Evolutionary conservation across 2,888 invertebrate genomes (phyloP).

Genomic region (Stenoptilia bipunctidactyla): DNA sequence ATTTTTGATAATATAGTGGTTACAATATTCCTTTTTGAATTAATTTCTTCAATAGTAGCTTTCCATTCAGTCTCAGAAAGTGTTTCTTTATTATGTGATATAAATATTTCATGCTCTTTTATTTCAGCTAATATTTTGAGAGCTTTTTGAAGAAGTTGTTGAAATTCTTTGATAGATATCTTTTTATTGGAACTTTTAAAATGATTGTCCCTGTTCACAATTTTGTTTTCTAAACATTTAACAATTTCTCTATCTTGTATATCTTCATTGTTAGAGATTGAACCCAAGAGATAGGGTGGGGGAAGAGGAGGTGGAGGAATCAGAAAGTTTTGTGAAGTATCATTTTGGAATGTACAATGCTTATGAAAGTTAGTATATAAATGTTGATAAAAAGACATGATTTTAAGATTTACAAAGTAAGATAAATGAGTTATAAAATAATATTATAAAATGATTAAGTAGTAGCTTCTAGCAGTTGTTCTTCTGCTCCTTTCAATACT

Average conservation of each 20-base stretch:
- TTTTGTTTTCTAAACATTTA: conserved; percentile 26
- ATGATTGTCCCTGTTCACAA: conserved; percentile 2
- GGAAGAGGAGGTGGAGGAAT: conserved; percentile 23
- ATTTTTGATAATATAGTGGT: conserved; percentile 41
- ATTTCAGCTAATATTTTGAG: conserved; percentile 26
- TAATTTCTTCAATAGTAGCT: conserved; percentile 54
- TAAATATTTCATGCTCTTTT: conserved; percentile 35
- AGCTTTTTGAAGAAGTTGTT: conserved; percentile 26
- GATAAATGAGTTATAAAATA: conserved; percentile 22
- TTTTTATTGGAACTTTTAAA: no score
- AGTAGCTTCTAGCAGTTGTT: conserved; percentile 59
- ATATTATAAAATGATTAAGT: conserved; percentile 23
- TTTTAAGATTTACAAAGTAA: conserved; percentile 31
- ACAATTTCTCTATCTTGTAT: conserved; percentile 21
- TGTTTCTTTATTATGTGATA: conserved; percentile 48
- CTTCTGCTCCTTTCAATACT: conserved; percentile 76
- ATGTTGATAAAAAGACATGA: conserved; percentile 53
- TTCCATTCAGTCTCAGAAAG: conserved; percentile 71
- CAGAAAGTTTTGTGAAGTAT: conserved; percentile 14
- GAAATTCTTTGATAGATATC: conserved; percentile 26
- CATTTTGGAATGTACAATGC: conserved; percentile 52
- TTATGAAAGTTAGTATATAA: conserved; percentile 40
- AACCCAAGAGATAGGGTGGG: conserved; percentile 24
- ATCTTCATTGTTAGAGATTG: conserved; percentile 16
- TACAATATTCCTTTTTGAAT: conserved; percentile 56